A percentile compares a stretch with the other conserved stretches of the same genome.
These are phyloP conservation scores for Orthosia gracilis DNA, from an alignment of 2,888 invertebrate species.

Conservation along the genomic window DNA sequence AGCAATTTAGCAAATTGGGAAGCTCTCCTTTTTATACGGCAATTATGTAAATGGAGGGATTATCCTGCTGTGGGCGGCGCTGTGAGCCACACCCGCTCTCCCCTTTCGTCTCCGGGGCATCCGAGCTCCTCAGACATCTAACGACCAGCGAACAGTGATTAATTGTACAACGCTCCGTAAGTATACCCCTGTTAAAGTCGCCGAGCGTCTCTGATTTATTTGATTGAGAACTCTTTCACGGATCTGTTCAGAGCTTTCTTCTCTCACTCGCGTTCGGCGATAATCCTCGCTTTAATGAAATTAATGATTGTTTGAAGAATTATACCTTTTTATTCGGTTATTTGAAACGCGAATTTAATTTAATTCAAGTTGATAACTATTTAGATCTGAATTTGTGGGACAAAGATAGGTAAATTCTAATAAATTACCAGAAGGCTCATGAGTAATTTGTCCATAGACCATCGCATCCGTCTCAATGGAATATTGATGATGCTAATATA, in stretches of 20 bases:
- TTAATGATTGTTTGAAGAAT: slow-evolving; percentile 63
- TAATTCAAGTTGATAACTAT: not conserved
- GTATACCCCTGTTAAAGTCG: slow-evolving; percentile 76
- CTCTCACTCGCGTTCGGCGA: slow-evolving; percentile 66
- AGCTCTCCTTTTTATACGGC: slow-evolving; percentile 91
- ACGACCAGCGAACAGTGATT: slow-evolving; percentile 88
- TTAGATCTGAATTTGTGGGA: not conserved
- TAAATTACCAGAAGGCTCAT: no score
- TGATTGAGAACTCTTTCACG: slow-evolving; percentile 83
- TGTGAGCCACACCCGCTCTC: slow-evolving; percentile 85
- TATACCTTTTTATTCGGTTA: slow-evolving; percentile 37
- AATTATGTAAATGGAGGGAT: slow-evolving; percentile 92
- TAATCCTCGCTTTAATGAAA: slow-evolving; percentile 67
- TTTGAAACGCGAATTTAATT: slow-evolving; percentile 5
- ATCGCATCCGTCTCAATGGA: no score
- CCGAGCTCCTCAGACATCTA: slow-evolving; percentile 82
- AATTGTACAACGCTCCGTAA: slow-evolving; percentile 76
- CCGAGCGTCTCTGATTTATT: slow-evolving; percentile 84
- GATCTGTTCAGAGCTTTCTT: slow-evolving; percentile 80
- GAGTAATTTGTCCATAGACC: no score
- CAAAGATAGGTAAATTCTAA: no score
- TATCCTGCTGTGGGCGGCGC: slow-evolving; percentile 88
- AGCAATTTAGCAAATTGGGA: slow-evolving; percentile 91
- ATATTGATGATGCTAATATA: no score
- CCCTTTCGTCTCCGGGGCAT: slow-evolving; percentile 84